Percentiles rank a stretch among this genome's conserved stretches.
Evolutionary conservation across 2,113 vertebrate genomes (phyloP).

Genomic region (Castor canadensis): DNA sequence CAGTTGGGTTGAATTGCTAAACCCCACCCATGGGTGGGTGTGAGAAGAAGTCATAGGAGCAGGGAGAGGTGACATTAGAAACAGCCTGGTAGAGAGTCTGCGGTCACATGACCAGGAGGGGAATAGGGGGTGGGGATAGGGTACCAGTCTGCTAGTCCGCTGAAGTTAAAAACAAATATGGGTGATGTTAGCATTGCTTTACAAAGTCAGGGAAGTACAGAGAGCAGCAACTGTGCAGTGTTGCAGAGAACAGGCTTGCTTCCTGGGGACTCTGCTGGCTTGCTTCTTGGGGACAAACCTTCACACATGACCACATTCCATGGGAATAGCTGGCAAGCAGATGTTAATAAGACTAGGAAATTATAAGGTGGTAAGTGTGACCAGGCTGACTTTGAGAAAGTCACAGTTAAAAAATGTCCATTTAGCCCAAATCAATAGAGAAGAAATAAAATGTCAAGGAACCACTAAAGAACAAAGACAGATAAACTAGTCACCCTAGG

Average conservation of each 20-base stretch:
- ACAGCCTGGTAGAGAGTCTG: slow-evolving; percentile 3
- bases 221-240: not conserved
- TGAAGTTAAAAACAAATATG: slow-evolving; percentile 43
- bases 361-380: not conserved
- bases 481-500: not conserved
- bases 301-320: not conserved
- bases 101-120: not conserved
- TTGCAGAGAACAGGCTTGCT: not conserved
- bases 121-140: not conserved
- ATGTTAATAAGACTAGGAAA: not conserved
- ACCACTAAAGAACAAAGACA: not conserved
- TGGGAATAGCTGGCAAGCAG: not conserved
- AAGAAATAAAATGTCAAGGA: not conserved
- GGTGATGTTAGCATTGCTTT: not conserved
- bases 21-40: not conserved
- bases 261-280: not conserved
- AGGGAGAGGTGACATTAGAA: not conserved
- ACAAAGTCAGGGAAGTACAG: not conserved
- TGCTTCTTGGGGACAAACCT: not conserved
- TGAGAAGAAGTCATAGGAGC: slow-evolving; percentile 34
- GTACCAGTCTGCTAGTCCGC: slow-evolving; percentile 8
- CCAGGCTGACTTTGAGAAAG: not conserved
- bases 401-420: not conserved
- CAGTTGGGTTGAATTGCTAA: not conserved
- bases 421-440: not conserved